Evolutionary conservation across 2,888 invertebrate genomes (phyloP), one percentile per base, ranked within the genome.

Genomic region (Stenurella melanura): DNA sequence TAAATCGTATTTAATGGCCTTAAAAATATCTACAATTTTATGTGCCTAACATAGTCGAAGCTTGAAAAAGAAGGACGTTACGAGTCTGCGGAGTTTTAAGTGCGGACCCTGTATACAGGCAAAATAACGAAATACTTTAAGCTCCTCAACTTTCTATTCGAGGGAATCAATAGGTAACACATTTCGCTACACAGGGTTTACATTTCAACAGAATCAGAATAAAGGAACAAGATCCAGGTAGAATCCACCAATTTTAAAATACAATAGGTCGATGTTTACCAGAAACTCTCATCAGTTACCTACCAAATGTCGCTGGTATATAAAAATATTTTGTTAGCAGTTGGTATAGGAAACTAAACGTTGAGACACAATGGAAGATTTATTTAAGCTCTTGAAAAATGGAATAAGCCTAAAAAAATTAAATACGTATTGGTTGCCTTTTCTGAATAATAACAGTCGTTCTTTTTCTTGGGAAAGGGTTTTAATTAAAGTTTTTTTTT

Each of bases 201-300:
- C 34, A 63, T 26, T 63, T 63, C 34, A 34, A 63, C 61, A 61
- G n/a, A 30, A 3, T 12, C 15, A 7, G 34, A 17, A 63, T 17
- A 30, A 34, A 17, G 18, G 34, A 63, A 9, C 61, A 63, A 63
- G n/a, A 63, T 63, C 30, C 61, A 63, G 61, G 61, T 63, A 63
- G 61, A 63, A 34, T 63, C 34, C 34, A 17, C 34, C 61, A 34
- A 34, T 63, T 34, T 63, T 34, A 11, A 15, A 15, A 34, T 1
- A 63, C 61, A 63, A 63, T 63, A 34, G 61, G n/a, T 34, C 3
- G 17, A 34, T 34, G 61, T 63, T 63, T 63, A 18, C 61, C 15
- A 17, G 61, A 17, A 63, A 63, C 30, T 34, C 17, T 34, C 30
- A 30, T 34, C 30, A 26, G 12, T 17, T 17, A 63, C 30, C 61